Evolutionary conservation across 2,113 vertebrate species (phyloP).

Genomic region (Thamnophis sirtalis): DNA sequence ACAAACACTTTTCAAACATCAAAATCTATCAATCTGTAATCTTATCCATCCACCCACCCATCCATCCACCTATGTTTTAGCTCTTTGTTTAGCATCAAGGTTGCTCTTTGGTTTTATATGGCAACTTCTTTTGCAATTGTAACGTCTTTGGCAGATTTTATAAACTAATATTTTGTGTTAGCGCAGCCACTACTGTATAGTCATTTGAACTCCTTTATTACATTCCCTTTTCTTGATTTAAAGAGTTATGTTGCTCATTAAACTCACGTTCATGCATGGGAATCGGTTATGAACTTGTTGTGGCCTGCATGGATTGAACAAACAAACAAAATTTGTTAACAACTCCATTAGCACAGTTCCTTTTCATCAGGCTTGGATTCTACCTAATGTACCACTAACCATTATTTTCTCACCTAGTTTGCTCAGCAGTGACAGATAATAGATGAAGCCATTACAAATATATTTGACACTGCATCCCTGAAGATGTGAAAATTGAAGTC

Average conservation of each 20-base stretch:
- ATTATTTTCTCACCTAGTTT: slow-evolving; percentile 69
- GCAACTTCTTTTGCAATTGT: neutral
- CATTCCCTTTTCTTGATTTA: slow-evolving; percentile 17
- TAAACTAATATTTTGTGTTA: neutral
- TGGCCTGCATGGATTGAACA: slow-evolving; percentile 38
- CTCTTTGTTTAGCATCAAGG: neutral
- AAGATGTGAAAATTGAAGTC: slow-evolving; percentile 58
- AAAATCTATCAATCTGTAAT: too few species aligned
- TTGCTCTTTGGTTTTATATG: neutral
- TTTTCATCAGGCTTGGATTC: slow-evolving; percentile 49
- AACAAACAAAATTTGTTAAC: slow-evolving; percentile 42
- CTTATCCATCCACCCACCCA: too few species aligned
- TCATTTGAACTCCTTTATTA: slow-evolving; percentile 12
- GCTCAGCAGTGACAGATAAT: slow-evolving; percentile 57
- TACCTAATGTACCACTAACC: slow-evolving; percentile 54
- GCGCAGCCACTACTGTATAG: neutral
- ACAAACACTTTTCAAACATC: neutral
- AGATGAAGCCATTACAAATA: slow-evolving; percentile 69
- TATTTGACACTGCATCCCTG: slow-evolving; percentile 59
- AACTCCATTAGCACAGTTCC: slow-evolving; percentile 41
- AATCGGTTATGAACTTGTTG: slow-evolving; percentile 30
- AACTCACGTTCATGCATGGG: neutral
- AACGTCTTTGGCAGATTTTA: neutral
- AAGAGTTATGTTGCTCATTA: neutral
- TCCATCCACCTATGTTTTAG: neutral